These are phyloP conservation scores for Eurystomus glaucurus DNA, from an alignment of 2,797 vertebrate genomes.

Conservation along the genomic window DNA sequence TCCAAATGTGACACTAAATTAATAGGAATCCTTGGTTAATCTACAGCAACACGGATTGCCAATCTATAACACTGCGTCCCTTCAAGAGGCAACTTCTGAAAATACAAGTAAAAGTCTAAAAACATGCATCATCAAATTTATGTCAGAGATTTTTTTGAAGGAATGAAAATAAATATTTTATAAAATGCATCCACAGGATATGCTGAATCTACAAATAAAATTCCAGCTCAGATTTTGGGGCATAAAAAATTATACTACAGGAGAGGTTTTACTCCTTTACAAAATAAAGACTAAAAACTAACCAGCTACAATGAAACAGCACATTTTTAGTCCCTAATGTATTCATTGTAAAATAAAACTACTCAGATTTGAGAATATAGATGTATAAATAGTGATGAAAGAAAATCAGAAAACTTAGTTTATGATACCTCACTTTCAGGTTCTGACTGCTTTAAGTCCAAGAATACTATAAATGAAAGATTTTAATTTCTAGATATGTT, in stretches of 20 bases:
- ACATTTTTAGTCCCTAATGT: background rate
- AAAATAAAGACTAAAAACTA: background rate
- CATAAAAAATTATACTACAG: background rate
- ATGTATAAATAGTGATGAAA: background rate
- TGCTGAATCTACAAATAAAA: constrained; percentile 27
- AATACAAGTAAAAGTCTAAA: background rate
- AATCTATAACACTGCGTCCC: background rate
- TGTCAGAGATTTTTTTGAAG: background rate
- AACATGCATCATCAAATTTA: background rate
- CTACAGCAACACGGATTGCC: background rate
- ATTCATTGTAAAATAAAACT: background rate
- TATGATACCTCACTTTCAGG: background rate
- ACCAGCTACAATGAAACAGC: background rate
- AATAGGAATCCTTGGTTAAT: background rate
- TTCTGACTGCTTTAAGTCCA: background rate
- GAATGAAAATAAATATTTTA: constrained; percentile 36
- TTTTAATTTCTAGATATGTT: background rate
- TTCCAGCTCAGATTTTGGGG: background rate
- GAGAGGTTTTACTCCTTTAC: background rate
- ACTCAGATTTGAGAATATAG: background rate
- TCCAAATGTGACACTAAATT: background rate
- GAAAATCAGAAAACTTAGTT: background rate
- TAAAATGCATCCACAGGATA: background rate
- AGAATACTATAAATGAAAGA: background rate
- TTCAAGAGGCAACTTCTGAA: background rate